Evolutionary conservation across 2,113 vertebrate species (phyloP), one percentile per base, ranked within the genome.

Genomic region (Oncorhynchus mykiss): DNA sequence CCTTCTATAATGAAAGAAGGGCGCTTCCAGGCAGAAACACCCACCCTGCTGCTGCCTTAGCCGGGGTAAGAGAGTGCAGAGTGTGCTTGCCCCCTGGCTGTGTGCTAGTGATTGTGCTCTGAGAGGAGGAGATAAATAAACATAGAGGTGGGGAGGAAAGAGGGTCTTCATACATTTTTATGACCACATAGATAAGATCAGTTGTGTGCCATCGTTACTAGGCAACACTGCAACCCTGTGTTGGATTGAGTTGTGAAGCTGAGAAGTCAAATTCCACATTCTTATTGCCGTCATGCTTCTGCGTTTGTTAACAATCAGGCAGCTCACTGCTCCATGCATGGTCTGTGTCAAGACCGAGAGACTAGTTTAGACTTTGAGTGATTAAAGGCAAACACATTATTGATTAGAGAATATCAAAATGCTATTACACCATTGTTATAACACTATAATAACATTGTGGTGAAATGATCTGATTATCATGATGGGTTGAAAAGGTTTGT

Each of bases 131-230:
- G 11, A 11, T 31, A 27, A 12, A 27, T 22, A 3, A 29, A 60
- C n/a, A 68, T 5, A 13, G 9, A 79, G 76, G 80, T 77, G 82
- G 73, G 74, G 62, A 84, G 22, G 29, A 72, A 77, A 80, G 85
- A 81, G 86, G 72, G 82, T 81, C 88, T 93, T 94, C 93, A 94
- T 94, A 92, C 92, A 94, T 94, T 94, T 94, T 94, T 93, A 94
- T 94, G 92, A 94, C 93, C 92, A 92, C 90, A 92, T 85, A 93
- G 93, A 93, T 93, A 94, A 94, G 93, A 93, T 94, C 93, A 93
- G 92, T 90, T 89, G 90, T 91, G 91, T 93, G 91, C 92, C 88
- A 90, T 91, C 74, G 93, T 94, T 94, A 93, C 93, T 93, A 94
- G 91, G 93, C 93, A 94, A 94, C 93, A 87, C 89, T 82, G 90